Percentiles rank a stretch among this genome's conserved stretches.
Conservation (phyloP, 2,113 vertebrate species). For the Poicephalus gulielmi region DNA sequence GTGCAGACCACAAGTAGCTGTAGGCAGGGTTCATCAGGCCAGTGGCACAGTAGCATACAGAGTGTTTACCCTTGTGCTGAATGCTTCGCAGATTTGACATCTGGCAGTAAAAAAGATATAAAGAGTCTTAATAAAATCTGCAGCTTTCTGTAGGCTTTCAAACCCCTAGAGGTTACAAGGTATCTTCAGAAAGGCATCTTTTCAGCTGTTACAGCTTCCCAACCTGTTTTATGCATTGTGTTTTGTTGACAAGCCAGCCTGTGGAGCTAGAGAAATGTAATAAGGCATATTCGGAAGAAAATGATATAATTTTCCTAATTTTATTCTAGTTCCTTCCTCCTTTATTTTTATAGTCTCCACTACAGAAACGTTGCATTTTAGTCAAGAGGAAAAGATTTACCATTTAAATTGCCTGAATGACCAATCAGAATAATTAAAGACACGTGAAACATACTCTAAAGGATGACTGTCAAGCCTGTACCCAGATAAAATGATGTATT, state of each 20-base stretch:
- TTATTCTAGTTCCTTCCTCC: background rate
- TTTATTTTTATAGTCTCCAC: background rate
- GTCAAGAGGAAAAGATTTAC: background rate
- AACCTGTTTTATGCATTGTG: background rate
- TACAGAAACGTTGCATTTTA: background rate
- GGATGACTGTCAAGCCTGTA: background rate
- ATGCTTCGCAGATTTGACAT: background rate
- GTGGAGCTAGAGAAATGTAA: background rate
- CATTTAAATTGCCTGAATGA: background rate
- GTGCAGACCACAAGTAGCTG: background rate
- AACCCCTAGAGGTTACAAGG: background rate
- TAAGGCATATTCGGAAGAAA: background rate
- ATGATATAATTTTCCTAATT: background rate
- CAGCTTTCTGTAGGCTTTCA: background rate
- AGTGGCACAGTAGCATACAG: rapidly evolving
- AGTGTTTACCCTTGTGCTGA: background rate
- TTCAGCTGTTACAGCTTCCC: background rate
- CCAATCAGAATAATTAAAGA: background rate
- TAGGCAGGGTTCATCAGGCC: background rate
- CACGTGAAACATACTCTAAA: background rate
- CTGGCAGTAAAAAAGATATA: background rate
- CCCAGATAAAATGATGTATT: background rate
- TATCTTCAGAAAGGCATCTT: background rate
- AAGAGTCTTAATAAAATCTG: background rate
- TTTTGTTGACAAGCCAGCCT: background rate